Evolutionary conservation across 2,888 invertebrate species (phyloP).

Genomic region (Sylvicola cinctus): DNA sequence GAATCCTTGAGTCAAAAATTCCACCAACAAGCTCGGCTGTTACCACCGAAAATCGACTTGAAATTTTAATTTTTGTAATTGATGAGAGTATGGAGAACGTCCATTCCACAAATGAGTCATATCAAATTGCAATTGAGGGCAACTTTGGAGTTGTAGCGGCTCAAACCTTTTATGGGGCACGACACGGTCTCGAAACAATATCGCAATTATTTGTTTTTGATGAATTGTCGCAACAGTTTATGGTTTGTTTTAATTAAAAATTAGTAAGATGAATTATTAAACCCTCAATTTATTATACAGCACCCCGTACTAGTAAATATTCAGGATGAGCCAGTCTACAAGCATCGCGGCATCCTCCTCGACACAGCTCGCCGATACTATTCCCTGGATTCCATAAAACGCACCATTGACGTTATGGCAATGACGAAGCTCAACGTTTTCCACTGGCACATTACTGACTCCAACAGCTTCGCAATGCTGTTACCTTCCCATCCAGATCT

Average conservation of each 20-base stretch:
- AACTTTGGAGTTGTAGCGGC: conserved; percentile 28
- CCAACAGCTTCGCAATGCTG: conserved; percentile 72
- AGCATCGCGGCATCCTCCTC: conserved; percentile 38
- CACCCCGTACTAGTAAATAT: neutral
- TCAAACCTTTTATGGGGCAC: conserved; percentile 40
- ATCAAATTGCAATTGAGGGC: conserved; percentile 16
- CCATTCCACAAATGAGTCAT: neutral
- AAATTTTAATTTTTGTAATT: neutral
- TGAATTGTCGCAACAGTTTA: conserved; percentile 17
- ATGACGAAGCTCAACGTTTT: conserved; percentile 69
- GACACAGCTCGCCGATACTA: conserved; percentile 40
- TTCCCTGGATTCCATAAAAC: conserved; percentile 5
- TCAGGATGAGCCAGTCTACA: conserved; percentile 33
- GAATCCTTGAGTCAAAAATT: neutral
- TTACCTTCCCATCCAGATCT: conserved; percentile 41
- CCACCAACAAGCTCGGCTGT: neutral
- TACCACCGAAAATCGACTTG: neutral
- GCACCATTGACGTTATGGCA: conserved; percentile 48
- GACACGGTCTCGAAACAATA: conserved; percentile 46
- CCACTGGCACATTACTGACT: conserved; percentile 79
- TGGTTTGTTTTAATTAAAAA: neutral
- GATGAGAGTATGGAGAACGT: neutral
- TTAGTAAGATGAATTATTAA: too few species aligned
- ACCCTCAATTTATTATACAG: neutral
- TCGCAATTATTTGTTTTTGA: conserved; percentile 45